Conservation (phyloP, 2,797 vertebrate genomes). For the Schizothorax lantsangensis region DNA sequence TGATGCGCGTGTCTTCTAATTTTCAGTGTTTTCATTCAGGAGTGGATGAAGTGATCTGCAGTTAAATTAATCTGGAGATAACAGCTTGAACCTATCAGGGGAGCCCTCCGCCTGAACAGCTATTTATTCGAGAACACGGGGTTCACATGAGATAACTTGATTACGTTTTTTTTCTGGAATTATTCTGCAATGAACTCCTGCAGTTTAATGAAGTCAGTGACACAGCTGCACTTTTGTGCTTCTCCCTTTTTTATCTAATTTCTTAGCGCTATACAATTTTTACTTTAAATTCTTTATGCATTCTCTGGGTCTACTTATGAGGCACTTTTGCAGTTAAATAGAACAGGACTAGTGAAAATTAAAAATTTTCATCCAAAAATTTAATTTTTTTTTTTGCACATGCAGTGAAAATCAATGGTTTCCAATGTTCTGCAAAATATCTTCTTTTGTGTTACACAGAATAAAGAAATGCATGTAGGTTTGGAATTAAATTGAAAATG, state of each 20-base stretch:
- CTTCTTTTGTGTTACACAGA: not conserved
- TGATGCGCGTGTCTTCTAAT: not conserved
- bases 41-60: conserved; percentile 37
- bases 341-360: not conserved
- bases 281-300: not conserved
- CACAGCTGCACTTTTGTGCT: conserved; percentile 65
- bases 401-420: not conserved
- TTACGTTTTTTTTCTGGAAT: conserved; percentile 75
- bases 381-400: too few species aligned
- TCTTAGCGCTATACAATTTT: not conserved
- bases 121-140: conserved; percentile 68
- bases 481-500: not conserved
- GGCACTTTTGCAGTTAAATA: not conserved
- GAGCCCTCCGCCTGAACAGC: conserved; percentile 65
- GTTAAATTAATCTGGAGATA: conserved; percentile 49
- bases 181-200: conserved; percentile 70
- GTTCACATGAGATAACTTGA: conserved; percentile 73
- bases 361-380: not conserved
- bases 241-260: conserved; percentile 19
- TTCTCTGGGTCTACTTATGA: not conserved
- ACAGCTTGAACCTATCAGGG: conserved; percentile 52
- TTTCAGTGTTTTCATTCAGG: conserved; percentile 45
- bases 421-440: not conserved
- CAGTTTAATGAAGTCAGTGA: conserved; percentile 70
- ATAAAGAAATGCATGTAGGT: not conserved